Conservation (phyloP, 2,113 vertebrate genomes). For the Oncorhynchus gorbuscha region DNA sequence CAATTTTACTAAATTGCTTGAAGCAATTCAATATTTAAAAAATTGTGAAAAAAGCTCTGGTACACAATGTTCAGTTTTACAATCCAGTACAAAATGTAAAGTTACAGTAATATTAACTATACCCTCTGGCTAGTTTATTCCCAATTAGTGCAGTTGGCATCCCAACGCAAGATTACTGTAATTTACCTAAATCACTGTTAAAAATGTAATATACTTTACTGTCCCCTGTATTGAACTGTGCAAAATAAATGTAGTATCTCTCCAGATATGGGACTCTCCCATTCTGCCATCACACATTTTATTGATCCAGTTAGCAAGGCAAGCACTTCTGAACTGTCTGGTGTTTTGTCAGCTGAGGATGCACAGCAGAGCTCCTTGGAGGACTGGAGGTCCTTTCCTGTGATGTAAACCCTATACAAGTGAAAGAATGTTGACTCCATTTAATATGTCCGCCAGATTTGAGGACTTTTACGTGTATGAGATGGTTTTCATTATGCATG, state of each 20-base stretch:
- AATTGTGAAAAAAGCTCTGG: not conserved
- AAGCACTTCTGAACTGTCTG: slow-evolving; percentile 42
- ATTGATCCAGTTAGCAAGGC: slow-evolving; percentile 67
- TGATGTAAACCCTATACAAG: slow-evolving; percentile 64
- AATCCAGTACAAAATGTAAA: slow-evolving; percentile 2
- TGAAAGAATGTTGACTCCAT: slow-evolving; percentile 68
- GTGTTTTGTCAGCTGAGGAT: slow-evolving; percentile 77
- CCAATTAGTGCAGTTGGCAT: no score
- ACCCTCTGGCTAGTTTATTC: no score
- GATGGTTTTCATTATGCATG: slow-evolving; percentile 70
- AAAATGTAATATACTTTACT: not conserved
- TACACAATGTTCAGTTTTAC: not conserved
- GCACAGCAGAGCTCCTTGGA: slow-evolving; percentile 44
- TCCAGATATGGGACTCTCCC: not conserved
- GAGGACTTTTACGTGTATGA: slow-evolving; percentile 66
- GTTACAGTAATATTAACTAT: no score
- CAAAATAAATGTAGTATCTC: not conserved
- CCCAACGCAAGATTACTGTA: no score
- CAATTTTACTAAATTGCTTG: not conserved
- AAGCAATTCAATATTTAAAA: not conserved
- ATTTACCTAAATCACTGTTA: no score
- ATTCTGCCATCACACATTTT: slow-evolving; percentile 41
- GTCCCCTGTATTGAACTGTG: not conserved
- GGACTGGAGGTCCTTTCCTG: slow-evolving; percentile 58
- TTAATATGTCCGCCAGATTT: slow-evolving; percentile 66